Conservation (phyloP, 2,797 vertebrate genomes). For the Sebastes hubbsi region DNA sequence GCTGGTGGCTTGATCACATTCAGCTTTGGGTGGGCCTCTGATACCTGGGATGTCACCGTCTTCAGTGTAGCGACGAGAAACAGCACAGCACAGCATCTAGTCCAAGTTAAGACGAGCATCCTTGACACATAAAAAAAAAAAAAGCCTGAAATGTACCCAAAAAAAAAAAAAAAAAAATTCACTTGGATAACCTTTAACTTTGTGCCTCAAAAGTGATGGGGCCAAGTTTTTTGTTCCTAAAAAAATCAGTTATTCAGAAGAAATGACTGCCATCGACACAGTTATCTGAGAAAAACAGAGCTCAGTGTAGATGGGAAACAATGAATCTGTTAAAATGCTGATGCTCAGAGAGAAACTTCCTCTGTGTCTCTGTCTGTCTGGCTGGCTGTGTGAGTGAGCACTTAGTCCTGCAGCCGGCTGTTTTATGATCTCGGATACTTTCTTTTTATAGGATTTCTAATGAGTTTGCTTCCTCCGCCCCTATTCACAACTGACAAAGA, state of each 20-base stretch:
- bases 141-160: background rate
- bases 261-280: conserved; percentile 44
- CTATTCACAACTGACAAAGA: conserved; percentile 81
- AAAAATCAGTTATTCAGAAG: conserved; percentile 48
- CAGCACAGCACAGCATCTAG: conserved; percentile 87
- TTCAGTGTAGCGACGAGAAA: conserved; percentile 88
- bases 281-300: conserved; percentile 13
- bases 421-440: conserved; percentile 83
- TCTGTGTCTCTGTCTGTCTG: conserved; percentile 61
- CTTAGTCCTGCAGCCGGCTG: conserved; percentile 64
- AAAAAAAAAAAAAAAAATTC: background rate
- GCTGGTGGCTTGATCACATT: conserved; percentile 97
- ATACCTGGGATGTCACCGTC: conserved; percentile 87
- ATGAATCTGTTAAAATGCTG: conserved; percentile 36
- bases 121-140: conserved; percentile 54
- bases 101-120: conserved; percentile 87
- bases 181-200: background rate
- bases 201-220: conserved; percentile 3
- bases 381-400: conserved; percentile 51
- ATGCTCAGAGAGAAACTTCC: conserved; percentile 50
- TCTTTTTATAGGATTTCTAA: conserved; percentile 86
- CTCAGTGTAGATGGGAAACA: conserved; percentile 18
- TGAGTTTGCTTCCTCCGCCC: conserved; percentile 83
- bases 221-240: conserved; percentile 27
- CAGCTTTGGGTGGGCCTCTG: conserved; percentile 87